phyloP scores from a whole-genome alignment of 2,888 invertebrate species.

The Axea sp. region DNA sequence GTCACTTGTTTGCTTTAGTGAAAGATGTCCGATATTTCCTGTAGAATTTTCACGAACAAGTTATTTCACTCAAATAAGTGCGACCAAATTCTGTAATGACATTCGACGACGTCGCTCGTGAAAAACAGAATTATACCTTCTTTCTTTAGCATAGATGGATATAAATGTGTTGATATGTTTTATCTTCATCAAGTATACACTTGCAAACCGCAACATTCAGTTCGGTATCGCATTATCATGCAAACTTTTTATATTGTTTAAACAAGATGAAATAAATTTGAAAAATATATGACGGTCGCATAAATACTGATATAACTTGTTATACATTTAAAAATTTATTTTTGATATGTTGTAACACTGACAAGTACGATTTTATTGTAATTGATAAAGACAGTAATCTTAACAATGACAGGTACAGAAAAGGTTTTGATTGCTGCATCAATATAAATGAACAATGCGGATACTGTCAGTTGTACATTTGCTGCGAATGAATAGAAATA shows the following conservation, averaged over 20 bases:
- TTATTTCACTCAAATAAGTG: slow-evolving; percentile 11
- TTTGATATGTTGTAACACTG: slow-evolving; percentile 59
- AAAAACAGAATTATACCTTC: slow-evolving; percentile 63
- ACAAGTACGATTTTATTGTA: slow-evolving; percentile 63
- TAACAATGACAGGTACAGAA: slow-evolving; percentile 59
- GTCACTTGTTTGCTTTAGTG: slow-evolving; percentile 56
- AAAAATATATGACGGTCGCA: slow-evolving; percentile 65
- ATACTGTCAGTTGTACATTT: no score
- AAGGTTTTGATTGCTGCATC: slow-evolving; percentile 48
- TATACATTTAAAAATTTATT: slow-evolving; percentile 59
- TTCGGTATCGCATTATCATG: slow-evolving; percentile 42
- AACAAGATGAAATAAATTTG: slow-evolving; percentile 74
- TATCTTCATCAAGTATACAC: slow-evolving; percentile 64
- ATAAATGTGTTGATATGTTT: slow-evolving; percentile 65
- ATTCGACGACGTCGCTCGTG: slow-evolving; percentile 75
- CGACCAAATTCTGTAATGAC: slow-evolving; percentile 67
- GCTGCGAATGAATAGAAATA: no score
- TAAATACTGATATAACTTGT: slow-evolving; percentile 58
- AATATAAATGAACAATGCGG: no score
- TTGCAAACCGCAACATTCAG: slow-evolving; percentile 38
- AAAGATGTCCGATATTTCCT: slow-evolving; percentile 49
- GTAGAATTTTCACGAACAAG: slow-evolving; percentile 32
- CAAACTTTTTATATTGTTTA: slow-evolving; percentile 66
- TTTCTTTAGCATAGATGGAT: slow-evolving; percentile 63
- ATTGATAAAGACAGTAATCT: slow-evolving; percentile 64